phyloP scores from a whole-genome alignment of 1,140 invertebrate species.

The Solen grandis region DNA sequence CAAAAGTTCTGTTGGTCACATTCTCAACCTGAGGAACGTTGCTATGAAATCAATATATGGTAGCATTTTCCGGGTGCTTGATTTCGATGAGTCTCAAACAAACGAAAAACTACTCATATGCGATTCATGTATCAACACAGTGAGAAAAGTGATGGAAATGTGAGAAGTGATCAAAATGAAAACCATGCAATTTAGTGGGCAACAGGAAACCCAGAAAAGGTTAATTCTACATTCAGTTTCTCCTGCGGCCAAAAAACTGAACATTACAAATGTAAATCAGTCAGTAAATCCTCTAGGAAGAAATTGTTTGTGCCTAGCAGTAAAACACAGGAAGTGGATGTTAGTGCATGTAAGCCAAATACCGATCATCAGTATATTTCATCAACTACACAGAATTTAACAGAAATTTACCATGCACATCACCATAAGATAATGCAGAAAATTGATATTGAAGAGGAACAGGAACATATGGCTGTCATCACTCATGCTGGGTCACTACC shows the following conservation, averaged over 20 bases:
- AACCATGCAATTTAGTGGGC: background rate
- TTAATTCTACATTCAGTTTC: background rate
- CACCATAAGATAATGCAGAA: no score
- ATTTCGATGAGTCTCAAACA: background rate
- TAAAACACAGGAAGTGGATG: no score
- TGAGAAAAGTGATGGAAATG: background rate
- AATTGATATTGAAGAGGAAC: background rate
- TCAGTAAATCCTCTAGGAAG: no score
- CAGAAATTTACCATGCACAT: no score
- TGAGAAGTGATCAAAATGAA: background rate
- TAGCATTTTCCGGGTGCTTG: background rate
- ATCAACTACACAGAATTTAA: no score
- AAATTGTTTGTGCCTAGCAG: no score
- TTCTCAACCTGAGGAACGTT: background rate
- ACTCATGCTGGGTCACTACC: background rate
- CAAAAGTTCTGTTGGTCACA: background rate
- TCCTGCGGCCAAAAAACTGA: background rate
- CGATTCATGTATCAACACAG: background rate
- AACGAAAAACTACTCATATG: background rate
- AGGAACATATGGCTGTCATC: background rate
- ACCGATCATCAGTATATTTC: no score
- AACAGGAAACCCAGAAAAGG: background rate
- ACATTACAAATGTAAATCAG: background rate
- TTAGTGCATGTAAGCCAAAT: no score
- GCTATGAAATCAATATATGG: no score